Base-by-base conservation (phyloP, 1,140 invertebrate species). In the Diabrotica virgifera region DNA sequence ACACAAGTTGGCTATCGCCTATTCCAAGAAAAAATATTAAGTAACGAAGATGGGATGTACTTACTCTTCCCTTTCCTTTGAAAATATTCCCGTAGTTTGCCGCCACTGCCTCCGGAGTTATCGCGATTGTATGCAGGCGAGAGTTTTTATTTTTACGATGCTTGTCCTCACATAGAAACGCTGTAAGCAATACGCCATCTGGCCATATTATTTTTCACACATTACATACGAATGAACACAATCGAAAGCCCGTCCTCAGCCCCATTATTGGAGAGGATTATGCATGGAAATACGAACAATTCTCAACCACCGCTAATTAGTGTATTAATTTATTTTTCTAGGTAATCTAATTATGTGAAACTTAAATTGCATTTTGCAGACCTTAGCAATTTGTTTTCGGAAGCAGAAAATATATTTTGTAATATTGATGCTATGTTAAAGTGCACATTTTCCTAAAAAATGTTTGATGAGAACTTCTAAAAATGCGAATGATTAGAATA, bases 171-270 rank as follows among this genome's bases (percentile, higher is more conserved):
- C 40, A 10, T 46, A 46, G 40, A 46, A 46, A 46, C 40, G 51
- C 51, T 62, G 60, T 54, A 62, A 62, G 60, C 52, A 62, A 62
- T 62, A 62, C 60, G 60, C 60, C 60, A 62, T 62, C 60, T 62
- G 60, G 60, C 60, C 52, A 54, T 62, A 62, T 62, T 62, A 62
- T 62, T 62, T 62, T 62, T 62, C 60, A 62, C 60, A 62, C 60
- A 62, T 62, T 54, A 62, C 60, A 37, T 52, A 53, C 60, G 60
- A 46, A 12, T 62, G 60, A 53, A 62, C 37, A 62, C 52, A 62
- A 62, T 62, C 60, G 52, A 53, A 62, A 58, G 54, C 60, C 60
- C 60, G 52, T 62, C 60, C 58, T 46, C 5, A 40, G 60, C 37
- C 46, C 24, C 37, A 62, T 50, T 54, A 62, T 8, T 46, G n/a